Evolutionary conservation across 92 coral and sea anemone genomes (phyloP).

Genomic region (Blastomussa wellsi): DNA sequence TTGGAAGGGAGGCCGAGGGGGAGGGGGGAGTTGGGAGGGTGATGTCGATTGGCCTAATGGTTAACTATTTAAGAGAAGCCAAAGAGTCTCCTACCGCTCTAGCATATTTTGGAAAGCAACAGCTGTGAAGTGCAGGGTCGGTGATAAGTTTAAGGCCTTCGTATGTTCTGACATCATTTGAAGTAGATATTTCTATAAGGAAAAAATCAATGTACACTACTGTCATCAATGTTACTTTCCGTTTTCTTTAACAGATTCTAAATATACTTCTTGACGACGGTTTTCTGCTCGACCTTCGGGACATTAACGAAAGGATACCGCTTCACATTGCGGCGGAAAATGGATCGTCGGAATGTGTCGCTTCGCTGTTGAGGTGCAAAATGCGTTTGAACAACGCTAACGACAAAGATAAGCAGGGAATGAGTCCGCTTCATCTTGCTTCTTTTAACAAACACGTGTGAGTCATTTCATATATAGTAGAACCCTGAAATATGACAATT

Average conservation of each 20-base stretch:
- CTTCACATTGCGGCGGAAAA: constrained; percentile 72
- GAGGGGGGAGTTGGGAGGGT: neutral
- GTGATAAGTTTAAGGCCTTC: neutral
- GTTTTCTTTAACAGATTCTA: constrained; percentile 50
- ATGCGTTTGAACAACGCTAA: constrained; percentile 10
- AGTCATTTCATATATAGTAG: neutral
- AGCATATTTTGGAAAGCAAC: neutral
- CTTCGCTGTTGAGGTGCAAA: constrained; percentile 44
- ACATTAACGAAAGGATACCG: constrained; percentile 62
- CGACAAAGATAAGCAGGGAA: constrained; percentile 56
- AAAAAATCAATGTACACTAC: neutral
- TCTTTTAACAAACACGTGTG: constrained; percentile 70
- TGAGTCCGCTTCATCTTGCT: constrained; percentile 73
- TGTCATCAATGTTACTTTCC: neutral
- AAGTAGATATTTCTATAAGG: neutral
- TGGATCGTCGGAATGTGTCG: constrained; percentile 60
- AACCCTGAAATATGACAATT: no score
- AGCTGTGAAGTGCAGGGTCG: neutral
- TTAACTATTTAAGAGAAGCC: neutral
- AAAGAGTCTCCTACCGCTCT: neutral
- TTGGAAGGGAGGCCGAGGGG: neutral
- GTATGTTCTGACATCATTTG: neutral
- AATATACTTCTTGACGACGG: constrained; percentile 35
- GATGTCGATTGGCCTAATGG: neutral
- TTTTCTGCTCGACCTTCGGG: constrained; percentile 33